Evolutionary conservation across 2,113 vertebrate genomes (phyloP).

Genomic region (Chaetops frenatus): DNA sequence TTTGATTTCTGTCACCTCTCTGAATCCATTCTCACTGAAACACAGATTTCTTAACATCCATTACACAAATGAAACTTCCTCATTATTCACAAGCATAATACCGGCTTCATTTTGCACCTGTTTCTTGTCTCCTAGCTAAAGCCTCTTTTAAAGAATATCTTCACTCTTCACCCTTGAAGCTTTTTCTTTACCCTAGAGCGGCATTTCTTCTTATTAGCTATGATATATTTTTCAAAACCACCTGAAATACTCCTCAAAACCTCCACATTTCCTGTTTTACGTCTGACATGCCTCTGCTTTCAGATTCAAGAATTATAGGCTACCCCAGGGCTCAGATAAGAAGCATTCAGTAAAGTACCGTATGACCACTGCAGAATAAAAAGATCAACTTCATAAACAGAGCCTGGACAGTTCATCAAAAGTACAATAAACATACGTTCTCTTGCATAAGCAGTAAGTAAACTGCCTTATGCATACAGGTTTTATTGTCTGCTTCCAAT

Average conservation of each 20-base stretch:
- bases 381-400: neutral
- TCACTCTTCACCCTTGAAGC: neutral
- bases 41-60: neutral
- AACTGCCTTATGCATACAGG: neutral
- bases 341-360: neutral
- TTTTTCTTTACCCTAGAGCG: neutral
- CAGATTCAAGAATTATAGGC: neutral
- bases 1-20: neutral
- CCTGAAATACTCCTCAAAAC: neutral
- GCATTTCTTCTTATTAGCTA: constrained; percentile 11
- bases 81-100: constrained; percentile 8
- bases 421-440: neutral
- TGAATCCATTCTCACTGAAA: neutral
- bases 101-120: neutral
- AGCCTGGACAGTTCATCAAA: neutral
- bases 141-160: neutral
- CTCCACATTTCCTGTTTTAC: neutral
- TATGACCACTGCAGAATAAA: neutral
- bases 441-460: constrained; percentile 20
- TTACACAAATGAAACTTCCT: neutral
- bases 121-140: neutral
- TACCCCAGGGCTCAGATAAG: neutral
- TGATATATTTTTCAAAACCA: constrained; percentile 7
- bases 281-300: neutral
- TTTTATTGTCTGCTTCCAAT: neutral